Evolutionary conservation across 2,888 invertebrate species (phyloP).

Genomic region (Calliopum simillimum): DNA sequence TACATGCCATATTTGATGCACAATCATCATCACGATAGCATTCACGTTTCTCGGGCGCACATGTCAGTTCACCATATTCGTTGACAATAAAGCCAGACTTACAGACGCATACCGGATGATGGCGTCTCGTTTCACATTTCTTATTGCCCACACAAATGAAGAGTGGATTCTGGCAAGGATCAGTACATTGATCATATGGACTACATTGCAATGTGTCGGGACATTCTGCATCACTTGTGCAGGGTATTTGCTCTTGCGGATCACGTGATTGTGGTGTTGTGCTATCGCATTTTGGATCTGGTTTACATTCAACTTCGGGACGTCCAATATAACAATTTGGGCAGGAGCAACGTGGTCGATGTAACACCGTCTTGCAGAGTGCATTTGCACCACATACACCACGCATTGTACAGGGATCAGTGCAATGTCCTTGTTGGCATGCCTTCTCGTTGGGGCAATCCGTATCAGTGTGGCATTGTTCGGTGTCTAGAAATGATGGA

Average conservation of each 20-base stretch:
- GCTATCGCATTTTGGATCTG: conserved; percentile 79
- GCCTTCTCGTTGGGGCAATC: conserved; percentile 93
- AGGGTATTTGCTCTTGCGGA: conserved; percentile 70
- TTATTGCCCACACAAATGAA: conserved; percentile 84
- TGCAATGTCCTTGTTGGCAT: conserved; percentile 90
- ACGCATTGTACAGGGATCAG: conserved; percentile 89
- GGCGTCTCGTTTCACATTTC: conserved; percentile 88
- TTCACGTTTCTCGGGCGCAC: conserved; percentile 84
- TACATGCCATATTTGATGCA: conserved; percentile 86
- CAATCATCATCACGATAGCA: conserved; percentile 87
- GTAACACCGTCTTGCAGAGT: conserved; percentile 85
- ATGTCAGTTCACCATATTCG: conserved; percentile 87
- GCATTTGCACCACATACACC: conserved; percentile 92
- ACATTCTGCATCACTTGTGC: conserved; percentile 78
- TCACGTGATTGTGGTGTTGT: conserved; percentile 72
- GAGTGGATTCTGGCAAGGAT: conserved; percentile 79
- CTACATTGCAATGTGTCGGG: conserved; percentile 82
- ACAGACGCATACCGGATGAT: conserved; percentile 88
- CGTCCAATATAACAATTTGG: conserved; percentile 89
- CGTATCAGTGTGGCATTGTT: conserved; percentile 90
- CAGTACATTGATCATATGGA: conserved; percentile 78
- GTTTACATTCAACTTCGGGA: conserved; percentile 82
- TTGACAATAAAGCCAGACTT: conserved; percentile 89
- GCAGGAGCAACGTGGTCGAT: conserved; percentile 88
- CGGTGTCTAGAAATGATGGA: conserved; percentile 70